A percentile compares a stretch with the other conserved stretches of the same genome.
These are phyloP conservation scores for Rostratula benghalensis DNA, from an alignment of 2,113 vertebrate species.

Conservation along the genomic window DNA sequence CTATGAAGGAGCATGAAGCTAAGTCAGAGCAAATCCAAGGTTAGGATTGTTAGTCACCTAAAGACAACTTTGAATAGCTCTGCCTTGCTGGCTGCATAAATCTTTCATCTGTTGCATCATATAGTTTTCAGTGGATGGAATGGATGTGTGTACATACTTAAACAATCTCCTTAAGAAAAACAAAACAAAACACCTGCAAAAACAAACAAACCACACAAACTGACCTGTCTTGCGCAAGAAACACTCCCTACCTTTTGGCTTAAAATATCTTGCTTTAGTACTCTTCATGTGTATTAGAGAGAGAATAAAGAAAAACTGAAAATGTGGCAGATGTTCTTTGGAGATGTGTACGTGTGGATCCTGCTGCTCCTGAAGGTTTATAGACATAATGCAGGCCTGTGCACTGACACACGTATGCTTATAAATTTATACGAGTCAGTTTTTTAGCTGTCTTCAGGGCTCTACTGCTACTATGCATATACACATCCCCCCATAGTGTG, in stretches of 20 bases:
- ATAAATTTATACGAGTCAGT: too few species aligned
- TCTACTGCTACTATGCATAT: not conserved
- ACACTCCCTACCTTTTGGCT: not conserved
- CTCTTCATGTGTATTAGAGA: not conserved
- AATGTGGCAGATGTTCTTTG: not conserved
- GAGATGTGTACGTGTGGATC: not conserved
- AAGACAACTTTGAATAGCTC: not conserved
- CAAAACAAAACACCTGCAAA: not conserved
- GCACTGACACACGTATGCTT: too few species aligned
- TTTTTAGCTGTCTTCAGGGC: not conserved
- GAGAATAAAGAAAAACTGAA: not conserved
- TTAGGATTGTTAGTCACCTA: constrained; percentile 29
- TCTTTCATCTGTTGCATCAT: not conserved
- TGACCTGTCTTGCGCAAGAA: too few species aligned
- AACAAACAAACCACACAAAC: not conserved
- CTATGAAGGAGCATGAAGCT: constrained; percentile 77
- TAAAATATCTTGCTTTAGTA: not conserved
- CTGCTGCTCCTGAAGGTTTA: not conserved
- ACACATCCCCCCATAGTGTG: not conserved
- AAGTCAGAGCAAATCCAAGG: constrained; percentile 78
- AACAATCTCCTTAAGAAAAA: too few species aligned
- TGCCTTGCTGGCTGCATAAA: not conserved
- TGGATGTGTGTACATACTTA: not conserved
- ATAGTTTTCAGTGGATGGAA: not conserved
- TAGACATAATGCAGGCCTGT: not conserved